These are phyloP conservation scores for Philonicus albiceps DNA, from an alignment of 2,888 invertebrate genomes.

Conservation along the genomic window DNA sequence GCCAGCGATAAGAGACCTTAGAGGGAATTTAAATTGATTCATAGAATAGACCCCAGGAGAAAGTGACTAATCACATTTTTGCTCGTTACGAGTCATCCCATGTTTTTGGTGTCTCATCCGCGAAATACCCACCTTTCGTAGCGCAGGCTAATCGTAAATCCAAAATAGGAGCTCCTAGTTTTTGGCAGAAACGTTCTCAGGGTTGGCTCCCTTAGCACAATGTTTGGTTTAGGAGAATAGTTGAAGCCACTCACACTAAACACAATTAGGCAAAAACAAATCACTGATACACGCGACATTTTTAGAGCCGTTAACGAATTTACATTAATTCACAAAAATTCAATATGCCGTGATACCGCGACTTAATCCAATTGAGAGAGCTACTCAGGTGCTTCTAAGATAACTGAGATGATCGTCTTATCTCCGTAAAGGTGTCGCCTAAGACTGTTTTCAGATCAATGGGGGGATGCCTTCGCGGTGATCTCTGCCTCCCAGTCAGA, in stretches of 20 bases:
- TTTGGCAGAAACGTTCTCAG: conserved; percentile 54
- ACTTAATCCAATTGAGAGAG: neutral
- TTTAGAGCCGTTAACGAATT: neutral
- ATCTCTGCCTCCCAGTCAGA: neutral
- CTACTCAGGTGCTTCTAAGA: neutral
- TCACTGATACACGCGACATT: neutral
- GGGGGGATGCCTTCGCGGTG: neutral
- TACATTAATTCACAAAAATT: neutral
- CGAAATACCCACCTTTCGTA: conserved; percentile 55
- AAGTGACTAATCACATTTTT: neutral
- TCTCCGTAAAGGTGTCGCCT: neutral
- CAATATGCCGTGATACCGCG: neutral
- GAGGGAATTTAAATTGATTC: neutral
- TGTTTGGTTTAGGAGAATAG: conserved; percentile 57
- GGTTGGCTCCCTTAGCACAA: conserved; percentile 54
- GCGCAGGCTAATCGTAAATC: conserved; percentile 58
- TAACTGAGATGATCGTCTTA: neutral
- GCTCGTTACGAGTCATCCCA: neutral
- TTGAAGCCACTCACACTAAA: conserved; percentile 54
- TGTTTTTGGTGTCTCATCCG: neutral
- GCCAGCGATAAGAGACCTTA: neutral
- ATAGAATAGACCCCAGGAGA: neutral
- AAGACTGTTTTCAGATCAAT: neutral
- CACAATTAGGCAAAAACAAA: neutral
- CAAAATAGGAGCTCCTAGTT: conserved; percentile 59